These are phyloP conservation scores for Seladonia tumulorum DNA, from an alignment of 2,888 invertebrate species.

Conservation along the genomic window DNA sequence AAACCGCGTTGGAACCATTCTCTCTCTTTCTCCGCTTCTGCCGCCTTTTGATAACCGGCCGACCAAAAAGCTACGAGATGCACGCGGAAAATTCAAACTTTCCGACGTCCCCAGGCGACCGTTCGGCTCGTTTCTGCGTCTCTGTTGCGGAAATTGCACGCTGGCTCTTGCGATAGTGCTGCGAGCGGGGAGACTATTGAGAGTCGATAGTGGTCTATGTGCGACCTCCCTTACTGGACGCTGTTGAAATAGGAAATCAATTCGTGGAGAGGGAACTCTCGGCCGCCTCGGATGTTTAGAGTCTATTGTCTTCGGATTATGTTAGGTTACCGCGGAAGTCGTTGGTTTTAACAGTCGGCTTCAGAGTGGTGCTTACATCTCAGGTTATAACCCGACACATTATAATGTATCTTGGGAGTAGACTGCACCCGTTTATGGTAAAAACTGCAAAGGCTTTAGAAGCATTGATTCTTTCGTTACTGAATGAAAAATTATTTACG, in stretches of 20 bases:
- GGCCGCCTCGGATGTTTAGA: not conserved
- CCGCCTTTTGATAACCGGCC: conserved; percentile 6
- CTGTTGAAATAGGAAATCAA: not conserved
- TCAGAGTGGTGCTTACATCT: no score
- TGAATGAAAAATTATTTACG: no score
- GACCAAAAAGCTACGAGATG: not conserved
- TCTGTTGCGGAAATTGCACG: not conserved
- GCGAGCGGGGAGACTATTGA: not conserved
- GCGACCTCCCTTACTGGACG: not conserved
- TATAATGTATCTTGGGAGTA: no score
- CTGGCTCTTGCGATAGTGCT: not conserved
- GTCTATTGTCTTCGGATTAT: not conserved
- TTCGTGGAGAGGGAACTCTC: not conserved
- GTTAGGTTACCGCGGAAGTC: no score
- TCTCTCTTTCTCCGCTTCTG: not conserved
- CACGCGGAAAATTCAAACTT: conserved; percentile 3
- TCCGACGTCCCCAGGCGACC: not conserved
- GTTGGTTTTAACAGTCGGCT: no score
- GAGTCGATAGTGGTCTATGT: not conserved
- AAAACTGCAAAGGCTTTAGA: no score
- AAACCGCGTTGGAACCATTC: not conserved
- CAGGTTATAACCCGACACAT: no score
- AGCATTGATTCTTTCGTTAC: no score
- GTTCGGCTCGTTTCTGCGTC: not conserved
- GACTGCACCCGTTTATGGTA: no score